These are phyloP conservation scores for Porites divaricata DNA, from an alignment of 92 coral and sea anemone genomes.

Conservation along the genomic window DNA sequence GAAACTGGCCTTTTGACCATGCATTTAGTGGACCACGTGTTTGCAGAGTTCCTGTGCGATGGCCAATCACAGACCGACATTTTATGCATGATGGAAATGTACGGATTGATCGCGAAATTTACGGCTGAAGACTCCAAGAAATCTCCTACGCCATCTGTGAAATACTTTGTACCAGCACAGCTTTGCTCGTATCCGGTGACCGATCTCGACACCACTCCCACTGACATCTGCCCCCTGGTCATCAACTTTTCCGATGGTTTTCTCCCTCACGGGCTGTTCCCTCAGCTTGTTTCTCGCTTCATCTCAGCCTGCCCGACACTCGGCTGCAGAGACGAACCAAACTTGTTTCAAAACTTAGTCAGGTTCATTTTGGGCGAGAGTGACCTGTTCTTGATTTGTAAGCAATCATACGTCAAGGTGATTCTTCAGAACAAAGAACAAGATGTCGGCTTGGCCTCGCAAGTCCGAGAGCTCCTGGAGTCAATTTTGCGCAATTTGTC, in stretches of 20 bases:
- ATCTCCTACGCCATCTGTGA: constrained; percentile 13
- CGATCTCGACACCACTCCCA: constrained; percentile 59
- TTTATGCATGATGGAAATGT: constrained; percentile 78
- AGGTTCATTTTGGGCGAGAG: constrained; percentile 72
- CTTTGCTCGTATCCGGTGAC: constrained; percentile 76
- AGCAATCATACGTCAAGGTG: constrained; percentile 75
- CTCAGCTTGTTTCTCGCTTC: constrained; percentile 73
- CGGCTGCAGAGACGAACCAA: constrained; percentile 77
- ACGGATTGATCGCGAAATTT: constrained; percentile 76
- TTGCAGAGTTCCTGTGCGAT: constrained; percentile 63
- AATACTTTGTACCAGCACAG: constrained; percentile 88
- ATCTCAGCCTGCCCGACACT: constrained; percentile 65
- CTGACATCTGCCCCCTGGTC: constrained; percentile 67
- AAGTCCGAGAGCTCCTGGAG: constrained; percentile 50
- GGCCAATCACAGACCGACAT: constrained; percentile 72
- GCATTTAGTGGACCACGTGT: constrained; percentile 70
- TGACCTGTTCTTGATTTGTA: constrained; percentile 71
- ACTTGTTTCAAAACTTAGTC: constrained; percentile 72
- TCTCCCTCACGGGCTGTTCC: constrained; percentile 84
- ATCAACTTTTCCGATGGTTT: constrained; percentile 84
- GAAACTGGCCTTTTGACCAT: constrained; percentile 67
- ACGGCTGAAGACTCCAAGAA: constrained; percentile 21
- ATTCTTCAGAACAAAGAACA: constrained; percentile 31
- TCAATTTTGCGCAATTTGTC: constrained; percentile 53
- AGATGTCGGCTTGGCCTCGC: constrained; percentile 36